Evolutionary conservation across 2,888 invertebrate species (phyloP).

Genomic region (Acleris emargana): DNA sequence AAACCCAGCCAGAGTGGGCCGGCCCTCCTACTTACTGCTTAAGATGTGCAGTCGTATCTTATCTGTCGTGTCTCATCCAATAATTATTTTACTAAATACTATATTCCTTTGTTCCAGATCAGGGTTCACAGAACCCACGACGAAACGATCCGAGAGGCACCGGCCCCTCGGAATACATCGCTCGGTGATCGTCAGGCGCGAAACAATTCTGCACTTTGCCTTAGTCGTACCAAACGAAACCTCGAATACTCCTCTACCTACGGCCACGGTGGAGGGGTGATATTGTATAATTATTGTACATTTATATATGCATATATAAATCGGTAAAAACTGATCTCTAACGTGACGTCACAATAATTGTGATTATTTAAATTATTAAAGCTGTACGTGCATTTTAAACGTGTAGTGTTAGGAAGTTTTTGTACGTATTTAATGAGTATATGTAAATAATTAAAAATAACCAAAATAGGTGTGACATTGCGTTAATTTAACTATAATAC

Average conservation of each 20-base stretch:
- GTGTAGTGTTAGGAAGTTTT: slow-evolving; percentile 56
- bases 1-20: too few relatives aligned
- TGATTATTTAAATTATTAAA: slow-evolving; percentile 61
- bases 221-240: slow-evolving; percentile 68
- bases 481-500: slow-evolving; percentile 73
- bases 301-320: slow-evolving; percentile 82
- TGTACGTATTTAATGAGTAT: slow-evolving; percentile 48
- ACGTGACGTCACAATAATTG: slow-evolving; percentile 82
- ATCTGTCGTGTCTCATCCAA: too few relatives aligned
- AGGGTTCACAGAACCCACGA: slow-evolving; percentile 65
- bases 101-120: slow-evolving; percentile 70
- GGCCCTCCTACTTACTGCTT: too few relatives aligned
- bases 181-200: slow-evolving; percentile 75
- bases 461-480: slow-evolving; percentile 63
- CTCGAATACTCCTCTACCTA: slow-evolving; percentile 74
- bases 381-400: slow-evolving; percentile 69
- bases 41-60: too few relatives aligned
- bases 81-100: background rate
- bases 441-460: slow-evolving; percentile 59
- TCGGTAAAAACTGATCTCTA: slow-evolving; percentile 76
- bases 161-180: slow-evolving; percentile 73
- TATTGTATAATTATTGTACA: slow-evolving; percentile 61
- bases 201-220: slow-evolving; percentile 71
- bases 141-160: slow-evolving; percentile 80
- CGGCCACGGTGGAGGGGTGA: slow-evolving; percentile 75